Conservation (phyloP, 92 coral and sea anemone species). For the Umimayanthus chanpuru region DNA sequence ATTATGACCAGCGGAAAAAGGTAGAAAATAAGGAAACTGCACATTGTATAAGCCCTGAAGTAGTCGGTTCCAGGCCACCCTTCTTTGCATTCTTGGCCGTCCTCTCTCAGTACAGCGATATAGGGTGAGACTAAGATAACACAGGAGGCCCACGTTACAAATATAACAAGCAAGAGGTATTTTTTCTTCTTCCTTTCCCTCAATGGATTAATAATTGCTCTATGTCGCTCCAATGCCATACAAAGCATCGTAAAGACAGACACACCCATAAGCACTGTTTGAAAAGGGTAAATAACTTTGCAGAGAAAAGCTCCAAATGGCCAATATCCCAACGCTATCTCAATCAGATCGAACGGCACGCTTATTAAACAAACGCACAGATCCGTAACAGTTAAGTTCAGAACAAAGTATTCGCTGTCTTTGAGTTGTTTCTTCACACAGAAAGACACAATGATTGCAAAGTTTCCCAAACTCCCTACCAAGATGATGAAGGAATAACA, state of each 20-base stretch:
- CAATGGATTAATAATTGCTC: conserved; percentile 85
- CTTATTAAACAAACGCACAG: conserved; percentile 82
- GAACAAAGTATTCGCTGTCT: conserved; percentile 84
- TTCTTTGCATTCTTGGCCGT: conserved; percentile 67
- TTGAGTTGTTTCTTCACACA: conserved; percentile 66
- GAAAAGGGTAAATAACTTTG: conserved; percentile 88
- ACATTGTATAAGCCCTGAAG: conserved; percentile 77
- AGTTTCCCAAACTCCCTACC: conserved; percentile 79
- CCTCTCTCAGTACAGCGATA: conserved; percentile 62
- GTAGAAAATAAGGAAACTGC: conserved; percentile 83
- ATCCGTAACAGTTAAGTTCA: conserved; percentile 89
- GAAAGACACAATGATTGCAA: conserved; percentile 64
- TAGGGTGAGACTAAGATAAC: conserved; percentile 82
- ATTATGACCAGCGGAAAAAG: conserved; percentile 84
- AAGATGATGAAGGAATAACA: conserved; percentile 67
- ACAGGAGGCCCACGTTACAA: conserved; percentile 76
- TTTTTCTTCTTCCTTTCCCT: conserved; percentile 65
- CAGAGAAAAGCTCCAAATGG: conserved; percentile 89
- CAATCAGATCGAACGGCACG: conserved; percentile 84
- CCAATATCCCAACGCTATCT: conserved; percentile 71
- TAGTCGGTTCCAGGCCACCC: conserved; percentile 73
- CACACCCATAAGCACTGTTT: conserved; percentile 87
- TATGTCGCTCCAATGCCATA: conserved; percentile 92
- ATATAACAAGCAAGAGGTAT: conserved; percentile 56
- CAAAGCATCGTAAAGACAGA: conserved; percentile 87